A percentile compares a stretch with the other conserved stretches of the same genome.
Evolutionary conservation across 2,113 vertebrate species (phyloP).

Genomic region (Silurus glanis): DNA sequence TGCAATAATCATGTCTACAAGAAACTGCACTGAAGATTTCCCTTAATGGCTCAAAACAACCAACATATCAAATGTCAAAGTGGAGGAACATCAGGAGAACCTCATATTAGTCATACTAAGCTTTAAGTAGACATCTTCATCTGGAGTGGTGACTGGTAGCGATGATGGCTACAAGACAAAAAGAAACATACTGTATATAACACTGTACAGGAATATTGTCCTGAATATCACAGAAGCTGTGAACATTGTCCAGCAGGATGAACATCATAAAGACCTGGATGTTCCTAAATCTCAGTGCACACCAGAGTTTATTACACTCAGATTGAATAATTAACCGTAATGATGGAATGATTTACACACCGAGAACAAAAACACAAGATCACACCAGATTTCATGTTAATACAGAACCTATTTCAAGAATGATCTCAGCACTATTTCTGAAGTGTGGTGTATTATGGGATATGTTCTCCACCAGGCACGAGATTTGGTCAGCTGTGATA

Average conservation of each 20-base stretch:
- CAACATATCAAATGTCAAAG: background rate
- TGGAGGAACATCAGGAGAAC: background rate
- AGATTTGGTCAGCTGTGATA: too few relatives aligned
- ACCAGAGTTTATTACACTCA: background rate
- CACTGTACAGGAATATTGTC: background rate
- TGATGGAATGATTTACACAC: background rate
- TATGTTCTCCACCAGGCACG: too few relatives aligned
- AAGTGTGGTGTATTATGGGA: background rate
- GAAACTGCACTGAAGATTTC: background rate
- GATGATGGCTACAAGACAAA: background rate
- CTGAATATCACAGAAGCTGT: background rate
- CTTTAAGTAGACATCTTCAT: background rate
- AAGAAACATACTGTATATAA: background rate
- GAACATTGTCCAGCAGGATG: too few relatives aligned
- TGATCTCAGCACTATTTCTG: background rate
- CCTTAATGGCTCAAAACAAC: background rate
- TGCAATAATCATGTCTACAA: background rate
- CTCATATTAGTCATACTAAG: background rate
- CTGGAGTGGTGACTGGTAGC: background rate
- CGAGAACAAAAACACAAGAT: background rate
- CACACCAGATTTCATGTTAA: too few relatives aligned
- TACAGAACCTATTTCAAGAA: too few relatives aligned
- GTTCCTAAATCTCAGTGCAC: too few relatives aligned
- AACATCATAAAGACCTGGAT: too few relatives aligned
- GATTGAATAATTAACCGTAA: background rate